A percentile compares a stretch with the other conserved stretches of the same genome.
phyloP scores from a whole-genome alignment of 1,140 invertebrate species.

The Melitaea cinxia region DNA sequence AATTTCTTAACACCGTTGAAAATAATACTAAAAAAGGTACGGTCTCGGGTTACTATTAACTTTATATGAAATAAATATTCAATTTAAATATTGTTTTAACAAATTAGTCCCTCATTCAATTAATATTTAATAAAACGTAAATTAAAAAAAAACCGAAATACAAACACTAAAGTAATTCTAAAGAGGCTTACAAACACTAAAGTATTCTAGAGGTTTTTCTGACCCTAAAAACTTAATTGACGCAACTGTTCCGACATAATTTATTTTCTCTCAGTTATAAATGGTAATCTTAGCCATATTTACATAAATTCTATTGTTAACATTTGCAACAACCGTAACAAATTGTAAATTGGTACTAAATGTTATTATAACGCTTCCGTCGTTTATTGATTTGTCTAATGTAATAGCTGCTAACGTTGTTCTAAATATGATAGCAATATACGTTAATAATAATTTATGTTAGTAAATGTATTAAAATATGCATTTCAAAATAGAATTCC shows the following conservation, averaged over 20 bases:
- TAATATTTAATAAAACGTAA: slow-evolving; percentile 7
- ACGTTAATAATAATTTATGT: too few species aligned
- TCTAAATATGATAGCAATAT: too few species aligned
- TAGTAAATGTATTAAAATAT: too few species aligned
- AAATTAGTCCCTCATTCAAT: background rate
- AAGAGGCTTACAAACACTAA: background rate
- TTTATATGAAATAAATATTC: too few species aligned
- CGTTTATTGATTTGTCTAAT: too few species aligned
- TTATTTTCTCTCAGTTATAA: background rate
- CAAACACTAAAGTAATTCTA: background rate
- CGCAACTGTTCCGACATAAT: background rate
- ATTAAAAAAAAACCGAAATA: background rate
- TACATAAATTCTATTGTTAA: background rate
- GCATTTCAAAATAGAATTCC: too few species aligned
- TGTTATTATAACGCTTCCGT: too few species aligned
- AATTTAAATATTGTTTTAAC: too few species aligned
- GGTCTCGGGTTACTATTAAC: too few species aligned
- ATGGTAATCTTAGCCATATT: background rate
- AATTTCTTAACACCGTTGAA: too few species aligned
- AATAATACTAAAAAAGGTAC: too few species aligned
- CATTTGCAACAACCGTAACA: background rate
- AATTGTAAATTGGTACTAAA: background rate
- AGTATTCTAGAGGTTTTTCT: background rate
- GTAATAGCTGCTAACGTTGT: too few species aligned
- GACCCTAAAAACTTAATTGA: background rate